These are phyloP conservation scores for Leptogaster cylindrica DNA, from an alignment of 2,888 invertebrate species.

Conservation along the genomic window DNA sequence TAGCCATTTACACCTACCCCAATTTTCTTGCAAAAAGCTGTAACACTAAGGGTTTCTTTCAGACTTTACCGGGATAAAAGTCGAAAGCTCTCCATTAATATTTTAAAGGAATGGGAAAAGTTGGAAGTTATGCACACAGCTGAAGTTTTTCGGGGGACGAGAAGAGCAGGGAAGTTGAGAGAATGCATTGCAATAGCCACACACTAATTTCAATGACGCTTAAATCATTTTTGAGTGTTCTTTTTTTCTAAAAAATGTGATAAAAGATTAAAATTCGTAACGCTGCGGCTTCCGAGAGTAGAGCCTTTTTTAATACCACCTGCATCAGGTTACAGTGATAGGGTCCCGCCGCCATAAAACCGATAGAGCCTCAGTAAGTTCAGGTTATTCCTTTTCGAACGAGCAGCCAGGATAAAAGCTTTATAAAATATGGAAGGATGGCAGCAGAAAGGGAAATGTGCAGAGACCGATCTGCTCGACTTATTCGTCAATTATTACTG, in stretches of 20 bases:
- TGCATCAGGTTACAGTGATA: conserved; percentile 1
- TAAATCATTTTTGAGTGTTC: not conserved
- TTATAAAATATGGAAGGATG: conserved; percentile 28
- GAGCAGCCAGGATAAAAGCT: conserved; percentile 27
- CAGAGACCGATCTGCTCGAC: conserved; percentile 15
- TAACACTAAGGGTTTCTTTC: not conserved
- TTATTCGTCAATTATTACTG: conserved; percentile 31
- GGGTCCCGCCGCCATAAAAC: conserved; percentile 11
- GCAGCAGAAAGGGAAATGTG: conserved; percentile 7
- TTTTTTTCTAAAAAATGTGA: not conserved
- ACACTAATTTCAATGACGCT: not conserved
- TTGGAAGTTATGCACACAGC: not conserved
- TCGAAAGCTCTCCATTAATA: not conserved
- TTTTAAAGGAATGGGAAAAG: not conserved
- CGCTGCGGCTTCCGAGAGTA: not conserved
- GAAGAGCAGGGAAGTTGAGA: not conserved
- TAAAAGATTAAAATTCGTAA: not conserved
- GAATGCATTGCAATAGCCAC: too few species aligned
- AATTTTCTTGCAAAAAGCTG: not conserved
- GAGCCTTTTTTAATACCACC: conserved; percentile 12
- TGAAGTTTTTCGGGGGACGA: not conserved
- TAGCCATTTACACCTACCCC: not conserved
- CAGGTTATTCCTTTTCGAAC: not conserved
- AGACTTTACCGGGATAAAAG: not conserved
- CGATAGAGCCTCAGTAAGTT: not conserved